These are phyloP conservation scores for Apeltes quadracus DNA, from an alignment of 2,113 vertebrate species.

Conservation along the genomic window DNA sequence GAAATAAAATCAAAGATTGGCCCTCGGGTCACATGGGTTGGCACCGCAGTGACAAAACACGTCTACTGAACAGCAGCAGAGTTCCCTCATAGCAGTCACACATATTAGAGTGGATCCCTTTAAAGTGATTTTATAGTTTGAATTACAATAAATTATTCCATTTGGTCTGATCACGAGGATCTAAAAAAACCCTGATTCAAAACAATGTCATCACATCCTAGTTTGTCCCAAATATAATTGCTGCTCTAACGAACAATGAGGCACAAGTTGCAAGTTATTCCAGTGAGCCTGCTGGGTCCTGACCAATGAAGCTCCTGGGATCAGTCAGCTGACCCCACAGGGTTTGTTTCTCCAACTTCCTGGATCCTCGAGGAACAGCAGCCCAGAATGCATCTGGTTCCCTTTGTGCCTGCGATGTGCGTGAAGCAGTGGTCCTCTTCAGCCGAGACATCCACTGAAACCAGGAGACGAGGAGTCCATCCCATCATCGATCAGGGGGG, in stretches of 20 bases:
- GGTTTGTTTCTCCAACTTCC: not conserved
- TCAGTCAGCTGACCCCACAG: no score
- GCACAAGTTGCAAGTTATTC: not conserved
- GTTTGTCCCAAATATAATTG: not conserved
- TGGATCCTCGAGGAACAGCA: no score
- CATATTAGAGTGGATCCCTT: not conserved
- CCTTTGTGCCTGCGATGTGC: not conserved
- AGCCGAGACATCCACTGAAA: not conserved
- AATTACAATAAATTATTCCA: slow-evolving; percentile 22
- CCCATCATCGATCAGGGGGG: no score
- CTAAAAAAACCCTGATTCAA: not conserved
- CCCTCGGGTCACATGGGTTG: not conserved
- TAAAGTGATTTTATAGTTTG: not conserved
- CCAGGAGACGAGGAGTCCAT: not conserved
- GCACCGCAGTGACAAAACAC: not conserved
- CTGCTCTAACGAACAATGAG: not conserved
- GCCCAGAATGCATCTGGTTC: not conserved
- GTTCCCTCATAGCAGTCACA: slow-evolving; percentile 19
- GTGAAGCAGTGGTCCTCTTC: not conserved
- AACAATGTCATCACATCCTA: not conserved
- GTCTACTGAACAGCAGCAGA: not conserved
- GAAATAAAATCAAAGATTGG: not conserved
- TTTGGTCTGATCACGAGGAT: slow-evolving; percentile 6
- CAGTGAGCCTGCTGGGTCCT: not conserved
- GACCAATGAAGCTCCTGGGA: no score